Conservation (phyloP, 2,113 vertebrate genomes). For the Phaethornis superciliosus region DNA sequence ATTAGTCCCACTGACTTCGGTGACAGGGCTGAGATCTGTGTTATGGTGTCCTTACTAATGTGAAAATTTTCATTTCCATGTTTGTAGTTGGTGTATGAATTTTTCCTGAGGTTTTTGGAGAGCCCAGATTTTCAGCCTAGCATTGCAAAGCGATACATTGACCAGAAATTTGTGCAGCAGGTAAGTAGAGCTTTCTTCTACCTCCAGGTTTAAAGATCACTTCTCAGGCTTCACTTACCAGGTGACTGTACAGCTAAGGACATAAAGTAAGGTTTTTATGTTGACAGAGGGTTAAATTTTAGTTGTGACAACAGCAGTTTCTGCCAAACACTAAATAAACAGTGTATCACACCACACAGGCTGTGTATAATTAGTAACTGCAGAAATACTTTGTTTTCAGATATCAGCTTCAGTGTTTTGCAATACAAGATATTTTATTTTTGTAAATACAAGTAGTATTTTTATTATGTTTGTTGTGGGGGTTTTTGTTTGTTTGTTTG, state of each 20-base stretch:
- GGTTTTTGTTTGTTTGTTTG: neutral
- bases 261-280: neutral
- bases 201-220: neutral
- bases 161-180: constrained; percentile 99
- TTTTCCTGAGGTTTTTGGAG: constrained; percentile 96
- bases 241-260: neutral
- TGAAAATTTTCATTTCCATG: neutral
- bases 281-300: neutral
- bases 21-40: neutral
- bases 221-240: neutral
- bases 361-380: neutral
- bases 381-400: neutral
- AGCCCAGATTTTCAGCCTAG: constrained; percentile 97
- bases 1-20: neutral
- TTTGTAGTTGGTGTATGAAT: constrained; percentile 95
- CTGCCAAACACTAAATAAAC: neutral
- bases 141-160: constrained; percentile 93
- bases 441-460: neutral
- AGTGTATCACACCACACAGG: neutral
- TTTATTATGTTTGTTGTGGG: neutral
- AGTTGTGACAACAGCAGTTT: neutral
- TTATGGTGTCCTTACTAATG: neutral
- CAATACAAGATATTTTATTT: neutral
- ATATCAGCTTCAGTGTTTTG: neutral
- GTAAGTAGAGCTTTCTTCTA: constrained; percentile 69